Evolutionary conservation across 1,140 invertebrate genomes (phyloP).

Genomic region (Trinorchestia longiramus): DNA sequence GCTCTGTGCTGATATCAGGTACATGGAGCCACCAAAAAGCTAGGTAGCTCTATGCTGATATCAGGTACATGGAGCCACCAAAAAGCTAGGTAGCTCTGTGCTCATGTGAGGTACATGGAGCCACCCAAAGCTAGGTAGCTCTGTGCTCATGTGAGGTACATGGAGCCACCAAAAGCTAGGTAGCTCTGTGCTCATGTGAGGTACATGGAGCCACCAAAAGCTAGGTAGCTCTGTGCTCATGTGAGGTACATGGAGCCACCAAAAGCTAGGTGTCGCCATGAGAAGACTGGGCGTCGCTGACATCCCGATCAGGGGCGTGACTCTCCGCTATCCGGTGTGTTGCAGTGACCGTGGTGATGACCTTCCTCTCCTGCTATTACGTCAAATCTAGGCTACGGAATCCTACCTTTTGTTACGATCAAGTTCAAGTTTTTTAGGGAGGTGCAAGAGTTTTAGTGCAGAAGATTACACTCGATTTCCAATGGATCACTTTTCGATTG

Average conservation of each 20-base stretch:
- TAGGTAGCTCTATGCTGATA: neutral
- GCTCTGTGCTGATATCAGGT: too few relatives aligned
- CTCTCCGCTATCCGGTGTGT: constrained; percentile 31
- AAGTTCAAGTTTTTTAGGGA: neutral
- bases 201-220: neutral
- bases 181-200: neutral
- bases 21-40: too few relatives aligned
- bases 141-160: neutral
- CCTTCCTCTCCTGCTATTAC: constrained; percentile 8
- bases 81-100: too few relatives aligned
- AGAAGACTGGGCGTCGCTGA: neutral
- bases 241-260: neutral
- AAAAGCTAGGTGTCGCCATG: neutral
- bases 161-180: neutral
- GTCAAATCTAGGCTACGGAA: neutral
- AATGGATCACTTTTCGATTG: too few relatives aligned
- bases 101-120: too few relatives aligned
- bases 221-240: too few relatives aligned
- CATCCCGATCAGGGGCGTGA: constrained; percentile 44
- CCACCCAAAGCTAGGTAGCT: too few relatives aligned
- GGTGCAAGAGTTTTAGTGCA: neutral
- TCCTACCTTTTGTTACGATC: neutral
- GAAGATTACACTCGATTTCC: too few relatives aligned
- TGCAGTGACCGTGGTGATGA: constrained; percentile 22
- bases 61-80: neutral